phyloP scores from a whole-genome alignment of 2,888 invertebrate species.

The Timema podura region DNA sequence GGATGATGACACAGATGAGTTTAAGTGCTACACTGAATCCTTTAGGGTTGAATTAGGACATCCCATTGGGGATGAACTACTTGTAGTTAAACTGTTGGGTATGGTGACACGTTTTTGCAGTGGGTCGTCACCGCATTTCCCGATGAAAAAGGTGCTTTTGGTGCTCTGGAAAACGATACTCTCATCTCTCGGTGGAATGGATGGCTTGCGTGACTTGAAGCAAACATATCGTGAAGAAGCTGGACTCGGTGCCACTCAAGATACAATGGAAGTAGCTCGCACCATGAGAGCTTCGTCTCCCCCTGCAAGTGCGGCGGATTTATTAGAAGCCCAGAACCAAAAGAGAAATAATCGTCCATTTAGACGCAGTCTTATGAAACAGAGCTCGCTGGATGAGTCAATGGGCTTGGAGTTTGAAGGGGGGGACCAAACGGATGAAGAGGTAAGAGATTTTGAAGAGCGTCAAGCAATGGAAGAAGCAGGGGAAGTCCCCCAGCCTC shows the following conservation, averaged over 20 bases:
- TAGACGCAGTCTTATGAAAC: slow-evolving; percentile 76
- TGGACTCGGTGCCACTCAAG: slow-evolving; percentile 69
- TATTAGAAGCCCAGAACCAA: slow-evolving; percentile 80
- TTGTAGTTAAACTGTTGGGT: slow-evolving; percentile 83
- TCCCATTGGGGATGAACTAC: slow-evolving; percentile 70
- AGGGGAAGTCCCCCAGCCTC: slow-evolving; percentile 47
- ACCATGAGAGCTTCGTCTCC: slow-evolving; percentile 94
- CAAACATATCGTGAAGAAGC: slow-evolving; percentile 62
- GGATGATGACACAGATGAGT: slow-evolving; percentile 42
- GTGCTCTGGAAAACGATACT: slow-evolving; percentile 94
- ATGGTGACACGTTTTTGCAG: slow-evolving; percentile 98
- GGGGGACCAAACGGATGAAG: slow-evolving; percentile 42
- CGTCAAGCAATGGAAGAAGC: slow-evolving; percentile 45
- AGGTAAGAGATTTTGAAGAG: slow-evolving; percentile 44
- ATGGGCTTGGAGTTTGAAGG: slow-evolving; percentile 64
- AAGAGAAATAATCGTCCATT: slow-evolving; percentile 68
- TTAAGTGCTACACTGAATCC: slow-evolving; percentile 52
- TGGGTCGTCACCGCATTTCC: slow-evolving; percentile 93
- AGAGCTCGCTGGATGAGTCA: slow-evolving; percentile 83
- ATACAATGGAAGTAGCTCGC: slow-evolving; percentile 90
- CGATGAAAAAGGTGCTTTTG: slow-evolving; percentile 95
- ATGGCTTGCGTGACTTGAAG: slow-evolving; percentile 75
- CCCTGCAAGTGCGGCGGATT: slow-evolving; percentile 86
- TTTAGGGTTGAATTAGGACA: slow-evolving; percentile 60
- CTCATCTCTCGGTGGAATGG: slow-evolving; percentile 87